phyloP scores from a whole-genome alignment of 1,140 invertebrate species.

The Bombus vancouverensis region DNA sequence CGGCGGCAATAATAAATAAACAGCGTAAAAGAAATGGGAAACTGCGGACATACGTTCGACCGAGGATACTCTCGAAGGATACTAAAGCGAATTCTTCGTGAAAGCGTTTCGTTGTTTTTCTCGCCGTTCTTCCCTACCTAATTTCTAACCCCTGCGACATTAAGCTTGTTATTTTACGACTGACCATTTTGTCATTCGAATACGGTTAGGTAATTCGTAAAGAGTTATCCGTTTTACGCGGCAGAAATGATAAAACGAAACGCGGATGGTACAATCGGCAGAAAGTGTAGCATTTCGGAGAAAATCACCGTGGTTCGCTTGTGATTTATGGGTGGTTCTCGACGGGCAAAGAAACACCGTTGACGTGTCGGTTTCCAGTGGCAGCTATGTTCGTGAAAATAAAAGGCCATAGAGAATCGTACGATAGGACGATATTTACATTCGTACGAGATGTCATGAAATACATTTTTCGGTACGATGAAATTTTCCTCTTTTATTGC shows the following conservation, averaged over 20 bases:
- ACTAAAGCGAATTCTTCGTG: background rate
- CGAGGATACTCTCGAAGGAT: background rate
- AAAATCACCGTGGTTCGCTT: background rate
- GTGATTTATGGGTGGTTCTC: background rate
- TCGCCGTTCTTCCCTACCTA: too few relatives aligned
- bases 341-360: background rate
- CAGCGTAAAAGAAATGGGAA: conserved; percentile 10
- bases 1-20: background rate
- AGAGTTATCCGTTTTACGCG: background rate
- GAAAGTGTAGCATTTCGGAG: background rate
- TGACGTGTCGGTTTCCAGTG: background rate
- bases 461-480: background rate
- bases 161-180: background rate
- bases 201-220: background rate
- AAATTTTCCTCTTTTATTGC: conserved; percentile 7
- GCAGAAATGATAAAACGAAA: background rate
- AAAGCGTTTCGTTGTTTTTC: background rate
- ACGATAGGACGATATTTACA: background rate
- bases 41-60: background rate
- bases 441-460: too few relatives aligned
- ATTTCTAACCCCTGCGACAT: too few relatives aligned
- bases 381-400: background rate
- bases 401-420: background rate
- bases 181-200: background rate
- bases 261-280: background rate